phyloP scores from a whole-genome alignment of 2,797 vertebrate species.

The Darevskia nairensis region DNA sequence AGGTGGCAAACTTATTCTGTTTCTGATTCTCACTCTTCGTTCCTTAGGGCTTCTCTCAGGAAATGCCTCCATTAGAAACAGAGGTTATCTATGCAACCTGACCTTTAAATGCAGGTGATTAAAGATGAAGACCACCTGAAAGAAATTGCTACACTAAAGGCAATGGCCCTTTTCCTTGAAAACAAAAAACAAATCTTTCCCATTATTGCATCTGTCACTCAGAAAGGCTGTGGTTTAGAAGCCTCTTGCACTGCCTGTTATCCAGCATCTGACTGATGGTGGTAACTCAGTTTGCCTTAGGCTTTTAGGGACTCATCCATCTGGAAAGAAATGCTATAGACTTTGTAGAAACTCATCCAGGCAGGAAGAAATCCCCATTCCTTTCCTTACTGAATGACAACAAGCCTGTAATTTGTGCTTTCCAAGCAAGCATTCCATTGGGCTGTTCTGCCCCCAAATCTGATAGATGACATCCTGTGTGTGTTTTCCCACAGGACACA shows the following conservation, averaged over 20 bases:
- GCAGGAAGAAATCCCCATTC: constrained; percentile 56
- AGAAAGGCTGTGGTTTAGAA: constrained; percentile 22
- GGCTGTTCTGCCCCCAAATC: constrained; percentile 3
- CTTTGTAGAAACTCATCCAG: background rate
- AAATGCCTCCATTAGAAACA: constrained; percentile 35
- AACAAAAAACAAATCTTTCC: background rate
- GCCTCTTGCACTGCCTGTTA: constrained; percentile 58
- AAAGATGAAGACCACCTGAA: constrained; percentile 62
- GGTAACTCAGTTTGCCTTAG: constrained; percentile 59
- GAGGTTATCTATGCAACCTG: constrained; percentile 31
- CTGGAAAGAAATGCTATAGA: constrained; percentile 52
- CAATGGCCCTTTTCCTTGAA: constrained; percentile 32
- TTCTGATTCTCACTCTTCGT: background rate
- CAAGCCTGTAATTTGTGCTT: constrained; percentile 55
- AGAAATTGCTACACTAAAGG: constrained; percentile 35
- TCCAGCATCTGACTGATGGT: constrained; percentile 19
- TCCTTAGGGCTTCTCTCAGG: constrained; percentile 56
- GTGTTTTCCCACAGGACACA: constrained; percentile 43
- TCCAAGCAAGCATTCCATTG: constrained; percentile 39
- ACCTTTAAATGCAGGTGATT: constrained; percentile 56
- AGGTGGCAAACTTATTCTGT: constrained; percentile 12
- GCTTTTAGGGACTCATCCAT: constrained; percentile 60
- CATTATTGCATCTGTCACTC: constrained; percentile 50
- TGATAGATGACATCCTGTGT: constrained; percentile 30
- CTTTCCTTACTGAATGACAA: constrained; percentile 63